Conservation (phyloP, 2,797 vertebrate genomes). For the Poeciliopsis paucimaculata region DNA sequence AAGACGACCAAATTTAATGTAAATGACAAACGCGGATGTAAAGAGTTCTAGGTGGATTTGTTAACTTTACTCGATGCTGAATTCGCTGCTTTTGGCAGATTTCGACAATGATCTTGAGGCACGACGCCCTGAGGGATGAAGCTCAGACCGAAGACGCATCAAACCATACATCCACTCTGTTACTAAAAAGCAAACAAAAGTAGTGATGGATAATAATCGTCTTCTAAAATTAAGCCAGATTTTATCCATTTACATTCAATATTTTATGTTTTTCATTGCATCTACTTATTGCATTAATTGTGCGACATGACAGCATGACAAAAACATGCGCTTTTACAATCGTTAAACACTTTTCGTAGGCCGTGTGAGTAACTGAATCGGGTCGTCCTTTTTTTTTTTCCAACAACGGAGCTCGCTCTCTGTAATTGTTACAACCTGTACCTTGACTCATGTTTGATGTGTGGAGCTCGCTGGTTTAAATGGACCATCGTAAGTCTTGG, state of each 20-base stretch:
- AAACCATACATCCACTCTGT: background rate
- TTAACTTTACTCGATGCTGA: background rate
- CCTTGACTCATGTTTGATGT: background rate
- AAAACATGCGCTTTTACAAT: background rate
- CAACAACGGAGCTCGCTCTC: background rate
- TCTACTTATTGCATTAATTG: background rate
- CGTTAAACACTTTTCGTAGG: background rate
- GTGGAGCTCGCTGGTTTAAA: background rate
- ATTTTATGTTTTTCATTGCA: background rate
- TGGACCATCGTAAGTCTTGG: background rate
- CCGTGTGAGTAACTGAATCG: background rate
- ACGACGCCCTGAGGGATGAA: background rate
- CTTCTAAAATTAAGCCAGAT: background rate
- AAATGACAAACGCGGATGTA: background rate
- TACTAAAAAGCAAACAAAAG: background rate
- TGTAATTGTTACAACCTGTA: constrained; percentile 4
- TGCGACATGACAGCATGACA: background rate
- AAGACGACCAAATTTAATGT: background rate
- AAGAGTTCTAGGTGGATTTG: background rate
- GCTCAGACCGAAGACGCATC: background rate
- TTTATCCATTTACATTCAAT: background rate
- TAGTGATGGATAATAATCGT: background rate
- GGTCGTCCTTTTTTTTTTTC: background rate
- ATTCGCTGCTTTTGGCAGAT: background rate
- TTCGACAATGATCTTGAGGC: background rate